Evolutionary conservation across 2,113 vertebrate genomes (phyloP).

Genomic region (human): DNA sequence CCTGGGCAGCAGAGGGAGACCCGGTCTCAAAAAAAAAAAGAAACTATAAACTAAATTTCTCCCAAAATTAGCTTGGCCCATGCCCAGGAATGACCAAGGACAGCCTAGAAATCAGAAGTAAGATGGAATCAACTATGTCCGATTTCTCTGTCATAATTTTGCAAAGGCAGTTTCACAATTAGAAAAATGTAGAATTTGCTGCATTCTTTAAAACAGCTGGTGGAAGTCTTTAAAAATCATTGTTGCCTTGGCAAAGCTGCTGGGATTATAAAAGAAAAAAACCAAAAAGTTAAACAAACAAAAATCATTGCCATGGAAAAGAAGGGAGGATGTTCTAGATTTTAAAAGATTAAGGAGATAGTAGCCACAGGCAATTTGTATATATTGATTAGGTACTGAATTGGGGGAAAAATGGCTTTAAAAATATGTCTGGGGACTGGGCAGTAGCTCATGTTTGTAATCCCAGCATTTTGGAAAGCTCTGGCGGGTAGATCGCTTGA

Average conservation of each 20-base stretch:
- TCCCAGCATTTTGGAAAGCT: not conserved
- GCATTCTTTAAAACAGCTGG: not conserved
- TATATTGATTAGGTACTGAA: not conserved
- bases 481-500: no score
- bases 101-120: no score
- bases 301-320: not conserved
- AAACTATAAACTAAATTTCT: no score
- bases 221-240: conserved; percentile 24
- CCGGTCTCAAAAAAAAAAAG: no score
- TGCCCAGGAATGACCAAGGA: no score
- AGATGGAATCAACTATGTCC: no score
- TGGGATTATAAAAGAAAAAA: no score
- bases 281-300: no score
- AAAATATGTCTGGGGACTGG: not conserved
- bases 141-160: no score
- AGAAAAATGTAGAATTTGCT: not conserved
- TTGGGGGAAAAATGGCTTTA: not conserved
- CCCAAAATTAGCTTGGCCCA: no score
- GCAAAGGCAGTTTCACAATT: not conserved
- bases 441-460: no score
- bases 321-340: not conserved
- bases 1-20: no score
- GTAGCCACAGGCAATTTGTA: not conserved
- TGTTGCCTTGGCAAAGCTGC: not conserved
- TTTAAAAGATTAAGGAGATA: conserved; percentile 20